phyloP scores from a whole-genome alignment of 2,113 vertebrate species.

The Hippopotamus amphibius region DNA sequence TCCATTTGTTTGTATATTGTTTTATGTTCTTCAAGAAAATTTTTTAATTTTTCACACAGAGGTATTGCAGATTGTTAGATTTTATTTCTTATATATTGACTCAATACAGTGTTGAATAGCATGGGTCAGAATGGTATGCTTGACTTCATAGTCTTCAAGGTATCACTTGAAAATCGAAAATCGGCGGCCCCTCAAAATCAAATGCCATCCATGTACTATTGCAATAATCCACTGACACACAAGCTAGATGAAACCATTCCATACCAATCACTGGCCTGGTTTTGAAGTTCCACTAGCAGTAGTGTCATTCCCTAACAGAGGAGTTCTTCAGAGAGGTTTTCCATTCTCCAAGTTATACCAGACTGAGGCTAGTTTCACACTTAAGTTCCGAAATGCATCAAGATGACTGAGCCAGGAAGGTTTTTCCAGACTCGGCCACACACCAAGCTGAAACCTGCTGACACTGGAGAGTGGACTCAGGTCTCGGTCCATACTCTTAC shows the following conservation, averaged over 20 bases:
- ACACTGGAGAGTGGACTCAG: background rate
- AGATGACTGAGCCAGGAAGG: background rate
- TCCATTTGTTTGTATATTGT: background rate
- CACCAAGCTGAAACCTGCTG: background rate
- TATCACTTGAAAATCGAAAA: background rate
- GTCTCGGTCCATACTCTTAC: background rate
- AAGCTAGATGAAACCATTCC: background rate
- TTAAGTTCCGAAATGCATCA: background rate
- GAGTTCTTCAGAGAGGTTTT: background rate
- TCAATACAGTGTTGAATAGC: background rate
- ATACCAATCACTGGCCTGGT: no score
- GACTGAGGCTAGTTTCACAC: background rate
- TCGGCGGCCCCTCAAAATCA: background rate
- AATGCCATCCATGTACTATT: background rate
- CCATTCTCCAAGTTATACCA: background rate
- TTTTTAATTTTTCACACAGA: background rate
- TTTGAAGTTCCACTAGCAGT: background rate
- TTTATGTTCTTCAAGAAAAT: conserved; percentile 5
- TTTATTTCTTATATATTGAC: background rate
- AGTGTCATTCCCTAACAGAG: background rate
- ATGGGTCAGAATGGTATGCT: background rate
- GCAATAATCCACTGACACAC: background rate
- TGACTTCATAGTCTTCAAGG: background rate
- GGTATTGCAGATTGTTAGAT: background rate
- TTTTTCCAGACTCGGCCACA: background rate